Evolutionary conservation across 2,113 vertebrate species (phyloP).

Genomic region (Planiliza haematocheilus): DNA sequence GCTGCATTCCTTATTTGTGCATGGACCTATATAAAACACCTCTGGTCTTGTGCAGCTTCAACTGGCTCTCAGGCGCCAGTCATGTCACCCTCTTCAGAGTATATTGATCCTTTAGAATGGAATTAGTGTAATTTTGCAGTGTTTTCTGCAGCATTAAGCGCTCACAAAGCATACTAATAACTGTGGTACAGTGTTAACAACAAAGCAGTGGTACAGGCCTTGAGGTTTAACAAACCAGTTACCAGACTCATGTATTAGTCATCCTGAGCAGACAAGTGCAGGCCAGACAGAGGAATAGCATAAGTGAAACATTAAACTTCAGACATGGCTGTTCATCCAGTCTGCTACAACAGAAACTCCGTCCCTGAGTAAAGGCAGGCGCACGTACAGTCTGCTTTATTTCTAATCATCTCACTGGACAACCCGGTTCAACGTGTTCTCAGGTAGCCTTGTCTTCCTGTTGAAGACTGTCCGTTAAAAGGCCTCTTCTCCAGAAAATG

Average conservation of each 20-base stretch:
- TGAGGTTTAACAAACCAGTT: not conserved
- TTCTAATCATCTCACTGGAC: slow-evolving; percentile 1
- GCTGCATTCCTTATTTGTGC: slow-evolving; percentile 21
- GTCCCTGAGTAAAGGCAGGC: not conserved
- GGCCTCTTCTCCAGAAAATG: not conserved
- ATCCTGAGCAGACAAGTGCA: slow-evolving; percentile 16
- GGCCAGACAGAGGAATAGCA: slow-evolving; percentile 26
- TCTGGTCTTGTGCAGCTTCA: not conserved
- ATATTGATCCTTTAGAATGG: not conserved
- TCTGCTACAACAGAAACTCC: not conserved
- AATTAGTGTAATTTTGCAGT: not conserved
- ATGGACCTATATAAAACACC: slow-evolving; percentile 21
- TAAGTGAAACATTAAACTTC: slow-evolving; percentile 18
- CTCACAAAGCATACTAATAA: not conserved
- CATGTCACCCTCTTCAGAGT: not conserved
- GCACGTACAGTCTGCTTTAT: not conserved
- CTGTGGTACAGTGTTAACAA: not conserved
- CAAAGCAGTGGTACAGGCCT: not conserved
- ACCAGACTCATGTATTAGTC: slow-evolving; percentile 10
- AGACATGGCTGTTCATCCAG: slow-evolving; percentile 1
- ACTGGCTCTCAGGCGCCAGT: slow-evolving; percentile 6
- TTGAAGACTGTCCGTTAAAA: not conserved
- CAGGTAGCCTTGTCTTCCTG: not conserved
- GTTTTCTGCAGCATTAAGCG: not conserved
- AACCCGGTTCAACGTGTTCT: not conserved